Evolutionary conservation across 1,140 invertebrate species (phyloP).

Genomic region (Riptortus pedestris): DNA sequence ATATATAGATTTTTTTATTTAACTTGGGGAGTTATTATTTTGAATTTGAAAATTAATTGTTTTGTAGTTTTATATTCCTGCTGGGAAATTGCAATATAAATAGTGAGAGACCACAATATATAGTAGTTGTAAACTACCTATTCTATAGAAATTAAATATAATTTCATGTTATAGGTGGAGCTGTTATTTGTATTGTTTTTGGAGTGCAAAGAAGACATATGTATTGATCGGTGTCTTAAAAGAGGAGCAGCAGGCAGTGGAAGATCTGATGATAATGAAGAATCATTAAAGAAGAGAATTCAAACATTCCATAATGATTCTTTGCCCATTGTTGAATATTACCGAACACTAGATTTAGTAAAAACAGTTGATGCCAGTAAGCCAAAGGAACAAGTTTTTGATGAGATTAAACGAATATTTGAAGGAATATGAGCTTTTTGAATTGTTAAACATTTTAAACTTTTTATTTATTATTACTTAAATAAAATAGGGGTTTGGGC

Average conservation of each 20-base stretch:
- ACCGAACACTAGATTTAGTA: constrained; percentile 61
- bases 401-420: constrained; percentile 32
- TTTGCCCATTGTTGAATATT: constrained; percentile 86
- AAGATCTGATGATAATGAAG: constrained; percentile 86
- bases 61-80: no score
- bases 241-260: constrained; percentile 71
- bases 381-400: constrained; percentile 52
- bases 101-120: no score
- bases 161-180: constrained; percentile 41
- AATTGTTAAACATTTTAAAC: no score
- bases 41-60: no score
- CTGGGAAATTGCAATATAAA: no score
- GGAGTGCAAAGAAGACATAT: constrained; percentile 68
- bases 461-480: no score
- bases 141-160: no score
- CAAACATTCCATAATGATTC: constrained; percentile 83
- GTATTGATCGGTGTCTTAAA: constrained; percentile 33
- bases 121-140: no score
- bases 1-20: no score
- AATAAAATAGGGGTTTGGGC: no score
- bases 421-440: constrained; percentile 22
- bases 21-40: no score
- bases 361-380: constrained; percentile 63
- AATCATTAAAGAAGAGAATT: constrained; percentile 83
- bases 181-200: constrained; percentile 88